Base-by-base conservation (phyloP, 2,888 invertebrate genomes). In the Mechanitis mazaeus region DNA sequence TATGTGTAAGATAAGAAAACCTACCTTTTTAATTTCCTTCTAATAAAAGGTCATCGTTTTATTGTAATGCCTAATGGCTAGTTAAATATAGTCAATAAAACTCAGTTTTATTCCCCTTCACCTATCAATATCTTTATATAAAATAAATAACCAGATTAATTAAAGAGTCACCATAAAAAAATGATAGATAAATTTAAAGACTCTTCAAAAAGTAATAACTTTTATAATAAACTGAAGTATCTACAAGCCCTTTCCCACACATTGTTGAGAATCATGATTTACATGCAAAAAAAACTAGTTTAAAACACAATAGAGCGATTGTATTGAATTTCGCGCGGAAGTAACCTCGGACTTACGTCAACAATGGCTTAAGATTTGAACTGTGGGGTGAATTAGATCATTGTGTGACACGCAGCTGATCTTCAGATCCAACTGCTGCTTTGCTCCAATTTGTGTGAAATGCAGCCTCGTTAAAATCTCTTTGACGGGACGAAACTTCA, bases 231-330 rank as follows among this genome's bases (percentile, higher is more conserved):
- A 20, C 60, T 62, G 56, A 58, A 60, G 58, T 58, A 53, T 58
- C 60, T 35, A 58, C 56, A 63, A 60, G 70, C 67, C 71, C 72
- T 76, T 78, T 87, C 88, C 87, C 86, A 87, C 85, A 78, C 72
- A 85, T 87, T 87, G 88, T 87, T 88, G 87, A 85, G 85, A 87
- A 87, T 87, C 87, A 87, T 83, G 81, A 86, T 85, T 85, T 84
- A 87, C 85, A 85, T 84, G 83, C 67, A 82, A 81, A 83, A 82
- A 83, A 79, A 85, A 86, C 87, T 76, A 81, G 87, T 87, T 85
- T 78, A 73, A 77, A 77, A 77, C 78, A 80, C 81, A 42, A 7
- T 42, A 42, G 42, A 3, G 7, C 0, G 1, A 42, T 9, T 9
- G 42, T 7, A 11, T 38, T 9, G 65, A 75, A 75, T 84, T 87